A percentile compares a stretch with the other conserved stretches of the same genome.
phyloP scores from a whole-genome alignment of 1,140 invertebrate species.

The Macrobrachium nipponense region DNA sequence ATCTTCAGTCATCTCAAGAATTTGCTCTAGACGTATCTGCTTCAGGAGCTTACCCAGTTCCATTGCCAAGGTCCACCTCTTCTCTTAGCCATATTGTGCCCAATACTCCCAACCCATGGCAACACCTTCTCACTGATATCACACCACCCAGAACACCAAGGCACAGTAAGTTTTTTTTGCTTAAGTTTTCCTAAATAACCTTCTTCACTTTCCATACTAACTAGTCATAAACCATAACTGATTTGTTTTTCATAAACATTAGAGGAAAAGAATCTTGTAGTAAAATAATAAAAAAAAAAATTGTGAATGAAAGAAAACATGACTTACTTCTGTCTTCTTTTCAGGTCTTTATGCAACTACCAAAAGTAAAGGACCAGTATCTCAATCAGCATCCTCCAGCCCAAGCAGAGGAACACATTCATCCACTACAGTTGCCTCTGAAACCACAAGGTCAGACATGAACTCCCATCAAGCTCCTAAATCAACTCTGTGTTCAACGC shows the following conservation, averaged over 20 bases:
- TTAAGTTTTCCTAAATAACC: background rate
- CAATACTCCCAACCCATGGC: conserved; percentile 30
- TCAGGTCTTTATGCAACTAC: too few species aligned
- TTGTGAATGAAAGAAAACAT: too few species aligned
- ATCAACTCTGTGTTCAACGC: background rate
- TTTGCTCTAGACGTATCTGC: conserved; percentile 11
- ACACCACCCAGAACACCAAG: conserved; percentile 48
- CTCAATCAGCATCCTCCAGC: conserved; percentile 31
- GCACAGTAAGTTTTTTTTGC: conserved; percentile 3
- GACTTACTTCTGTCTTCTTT: too few species aligned
- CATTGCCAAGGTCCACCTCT: conserved; percentile 41
- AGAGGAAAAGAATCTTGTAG: too few species aligned
- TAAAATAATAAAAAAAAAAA: too few species aligned
- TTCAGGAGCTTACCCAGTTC: background rate
- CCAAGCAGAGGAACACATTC: background rate
- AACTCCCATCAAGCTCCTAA: too few species aligned
- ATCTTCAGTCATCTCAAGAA: conserved; percentile 11
- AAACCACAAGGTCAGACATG: too few species aligned
- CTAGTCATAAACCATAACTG: too few species aligned
- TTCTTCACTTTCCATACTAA: background rate
- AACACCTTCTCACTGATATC: conserved; percentile 38
- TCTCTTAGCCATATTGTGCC: conserved; percentile 41
- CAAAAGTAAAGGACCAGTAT: background rate
- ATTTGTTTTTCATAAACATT: too few species aligned
- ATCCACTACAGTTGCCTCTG: background rate